Evolutionary conservation across 2,888 invertebrate genomes (phyloP).

Genomic region (Dioctria rufipes): DNA sequence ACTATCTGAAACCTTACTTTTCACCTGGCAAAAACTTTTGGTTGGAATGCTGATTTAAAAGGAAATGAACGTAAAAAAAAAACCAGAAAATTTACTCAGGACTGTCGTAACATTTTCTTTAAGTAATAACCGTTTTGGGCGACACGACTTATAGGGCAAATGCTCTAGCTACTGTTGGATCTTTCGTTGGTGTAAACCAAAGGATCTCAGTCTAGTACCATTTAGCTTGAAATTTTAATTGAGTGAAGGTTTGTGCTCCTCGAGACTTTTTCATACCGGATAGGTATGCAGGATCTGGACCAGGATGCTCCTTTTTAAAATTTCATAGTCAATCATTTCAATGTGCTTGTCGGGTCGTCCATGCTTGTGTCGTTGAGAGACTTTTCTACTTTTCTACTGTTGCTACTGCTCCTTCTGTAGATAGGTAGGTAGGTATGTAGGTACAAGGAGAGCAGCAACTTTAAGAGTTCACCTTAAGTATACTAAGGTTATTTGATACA

Average conservation of each 20-base stretch:
- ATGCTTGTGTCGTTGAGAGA: too few relatives aligned
- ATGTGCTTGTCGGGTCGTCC: too few relatives aligned
- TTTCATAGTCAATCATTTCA: slow-evolving; percentile 59
- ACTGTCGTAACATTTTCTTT: slow-evolving; percentile 35
- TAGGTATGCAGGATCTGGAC: slow-evolving; percentile 27
- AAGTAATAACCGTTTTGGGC: slow-evolving; percentile 38
- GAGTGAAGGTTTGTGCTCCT: slow-evolving; percentile 36
- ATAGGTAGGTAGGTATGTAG: too few relatives aligned
- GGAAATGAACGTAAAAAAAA: too few relatives aligned
- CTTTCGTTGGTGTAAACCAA: slow-evolving; percentile 32
- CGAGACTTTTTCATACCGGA: slow-evolving; percentile 22
- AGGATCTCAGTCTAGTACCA: slow-evolving; percentile 14
- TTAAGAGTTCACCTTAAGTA: slow-evolving; percentile 40
- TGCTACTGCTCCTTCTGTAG: too few relatives aligned
- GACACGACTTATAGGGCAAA: slow-evolving; percentile 32
- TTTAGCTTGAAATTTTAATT: slow-evolving; percentile 51
- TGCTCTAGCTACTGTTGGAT: too few relatives aligned
- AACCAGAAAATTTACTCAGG: slow-evolving; percentile 37
- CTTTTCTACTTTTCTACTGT: too few relatives aligned
- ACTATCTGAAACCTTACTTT: too few relatives aligned
- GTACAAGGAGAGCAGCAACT: slow-evolving; percentile 9
- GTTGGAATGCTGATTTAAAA: slow-evolving; percentile 21
- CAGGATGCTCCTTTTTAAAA: slow-evolving; percentile 51
- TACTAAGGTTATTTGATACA: neutral
- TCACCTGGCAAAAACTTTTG: slow-evolving; percentile 20